These are phyloP conservation scores for Diplosoma virens DNA, from an alignment of 23 tunicate species.

Conservation along the genomic window DNA sequence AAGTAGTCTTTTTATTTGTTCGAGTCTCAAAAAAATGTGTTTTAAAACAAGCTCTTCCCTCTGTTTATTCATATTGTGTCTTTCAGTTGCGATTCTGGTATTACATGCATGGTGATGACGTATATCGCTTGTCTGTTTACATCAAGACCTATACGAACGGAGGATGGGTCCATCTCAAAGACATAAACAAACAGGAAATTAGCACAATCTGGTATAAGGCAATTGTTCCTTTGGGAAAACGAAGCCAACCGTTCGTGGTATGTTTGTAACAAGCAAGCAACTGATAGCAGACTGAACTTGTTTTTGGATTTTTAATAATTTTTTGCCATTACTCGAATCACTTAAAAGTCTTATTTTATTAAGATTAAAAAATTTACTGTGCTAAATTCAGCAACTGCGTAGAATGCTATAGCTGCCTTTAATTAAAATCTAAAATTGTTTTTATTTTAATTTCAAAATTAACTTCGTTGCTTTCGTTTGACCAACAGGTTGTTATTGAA, in stretches of 20 bases:
- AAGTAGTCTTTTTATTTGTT: too few relatives aligned
- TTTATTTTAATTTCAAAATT: not conserved
- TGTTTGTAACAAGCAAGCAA: too few relatives aligned
- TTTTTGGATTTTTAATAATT: too few relatives aligned
- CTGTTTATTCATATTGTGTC: not conserved
- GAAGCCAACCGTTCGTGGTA: slow-evolving; percentile 20
- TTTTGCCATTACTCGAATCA: too few relatives aligned
- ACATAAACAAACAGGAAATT: slow-evolving; percentile 7
- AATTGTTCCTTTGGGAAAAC: slow-evolving; percentile 20
- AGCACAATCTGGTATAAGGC: slow-evolving; percentile 52
- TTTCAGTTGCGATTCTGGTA: slow-evolving; percentile 86
- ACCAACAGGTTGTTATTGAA: slow-evolving; percentile 69
- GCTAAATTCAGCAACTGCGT: too few relatives aligned
- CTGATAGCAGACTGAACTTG: too few relatives aligned
- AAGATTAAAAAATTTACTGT: too few relatives aligned
- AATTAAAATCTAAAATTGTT: too few relatives aligned
- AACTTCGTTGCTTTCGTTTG: not conserved
- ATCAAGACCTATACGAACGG: slow-evolving; percentile 63
- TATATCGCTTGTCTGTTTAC: slow-evolving; percentile 59
- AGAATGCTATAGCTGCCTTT: too few relatives aligned
- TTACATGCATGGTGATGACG: slow-evolving; percentile 80
- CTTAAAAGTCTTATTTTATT: too few relatives aligned
- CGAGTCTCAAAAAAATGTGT: too few relatives aligned
- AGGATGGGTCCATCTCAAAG: slow-evolving; percentile 39
- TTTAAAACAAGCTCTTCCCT: too few relatives aligned